Evolutionary conservation across 2,888 invertebrate genomes (phyloP), one percentile per base, ranked within the genome.

Genomic region (Amorpha juglandis): DNA sequence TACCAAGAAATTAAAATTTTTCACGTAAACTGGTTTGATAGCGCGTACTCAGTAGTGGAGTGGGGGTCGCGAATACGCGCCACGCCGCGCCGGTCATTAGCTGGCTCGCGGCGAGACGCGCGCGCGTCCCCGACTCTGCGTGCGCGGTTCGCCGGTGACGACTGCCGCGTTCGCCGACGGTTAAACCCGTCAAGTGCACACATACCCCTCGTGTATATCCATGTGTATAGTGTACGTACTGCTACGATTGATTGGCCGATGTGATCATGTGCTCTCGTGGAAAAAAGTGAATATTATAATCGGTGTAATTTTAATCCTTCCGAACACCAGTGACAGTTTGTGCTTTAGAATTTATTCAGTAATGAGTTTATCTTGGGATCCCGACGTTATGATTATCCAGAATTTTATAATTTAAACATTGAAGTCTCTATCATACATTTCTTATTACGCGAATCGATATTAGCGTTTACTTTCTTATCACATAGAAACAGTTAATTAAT

Each of bases 11-110:
- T 91, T 90, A 90, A 90, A n/a, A 90, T 87, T 92, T 92, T 92
- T 92, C 92, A 92, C 88, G 89, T 91, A 91, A 92, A 92, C 92
- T 89, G 91, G 93, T 93, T 93, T 91, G 90, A 93, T 92, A 92
- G 89, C 91, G 85, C 84, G 87, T 88, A 88, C 85, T 86, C 83
- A 82, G 85, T 83, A 82, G 85, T 79, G 85, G 90, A 89, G 90
- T 89, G 92, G 91, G 92, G 91, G 88, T 90, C 88, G 91, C 92
- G 89, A 91, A 91, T 90, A 89, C 88, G 87, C 91, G 89, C 81
- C 87, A 82, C 82, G 88, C 84, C 90, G 91, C 82, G 88, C 84
- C 90, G 91, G 89, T 89, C 92, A 93, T 92, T 92, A 92, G 89
- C 89, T 88, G 82, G 86, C 80, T 86, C 81, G 89, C 87, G 79